A percentile compares a stretch with the other conserved stretches of the same genome.
phyloP scores from a whole-genome alignment of 1,140 invertebrate species.

The Neotoxoptera formosana region DNA sequence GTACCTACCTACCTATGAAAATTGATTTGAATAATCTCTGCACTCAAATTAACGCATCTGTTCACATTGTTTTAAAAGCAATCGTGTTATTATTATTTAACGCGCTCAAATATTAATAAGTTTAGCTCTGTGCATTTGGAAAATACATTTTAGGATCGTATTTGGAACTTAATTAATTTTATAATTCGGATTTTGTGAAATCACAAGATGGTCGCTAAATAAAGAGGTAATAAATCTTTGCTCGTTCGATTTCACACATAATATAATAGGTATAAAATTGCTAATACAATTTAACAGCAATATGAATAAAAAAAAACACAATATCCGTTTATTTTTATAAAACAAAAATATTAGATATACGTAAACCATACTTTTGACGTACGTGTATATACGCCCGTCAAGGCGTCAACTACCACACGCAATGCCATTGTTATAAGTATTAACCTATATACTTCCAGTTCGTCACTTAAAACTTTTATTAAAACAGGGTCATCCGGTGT shows the following conservation, averaged over 20 bases:
- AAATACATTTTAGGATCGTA: neutral
- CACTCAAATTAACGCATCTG: neutral
- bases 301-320: neutral
- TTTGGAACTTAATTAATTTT: neutral
- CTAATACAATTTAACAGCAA: neutral
- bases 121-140: neutral
- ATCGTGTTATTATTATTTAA: neutral
- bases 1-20: neutral
- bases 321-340: neutral
- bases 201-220: neutral
- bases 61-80: neutral
- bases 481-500: conserved; percentile 12
- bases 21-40: neutral
- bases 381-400: neutral
- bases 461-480: conserved; percentile 9
- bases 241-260: neutral
- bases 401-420: neutral
- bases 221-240: neutral
- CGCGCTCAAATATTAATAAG: neutral
- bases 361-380: neutral
- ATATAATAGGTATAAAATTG: neutral
- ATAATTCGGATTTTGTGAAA: neutral
- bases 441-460: neutral
- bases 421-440: conserved; percentile 8
- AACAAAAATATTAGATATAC: neutral